phyloP scores from a whole-genome alignment of 2,797 vertebrate species.

The Sebastes melanostomus region DNA sequence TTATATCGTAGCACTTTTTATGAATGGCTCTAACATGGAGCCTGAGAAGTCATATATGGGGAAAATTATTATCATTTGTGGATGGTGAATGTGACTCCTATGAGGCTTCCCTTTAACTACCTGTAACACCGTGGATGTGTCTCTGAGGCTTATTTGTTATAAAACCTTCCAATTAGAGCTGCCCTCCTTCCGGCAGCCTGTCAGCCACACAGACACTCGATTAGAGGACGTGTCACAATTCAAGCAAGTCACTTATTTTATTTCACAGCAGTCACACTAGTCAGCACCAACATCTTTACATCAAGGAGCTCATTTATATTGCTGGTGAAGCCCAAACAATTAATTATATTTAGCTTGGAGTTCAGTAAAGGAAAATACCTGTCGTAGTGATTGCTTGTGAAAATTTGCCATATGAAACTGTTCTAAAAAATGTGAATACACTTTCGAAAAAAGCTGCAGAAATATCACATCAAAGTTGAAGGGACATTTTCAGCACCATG shows the following conservation, averaged over 20 bases:
- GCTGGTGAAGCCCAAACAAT: background rate
- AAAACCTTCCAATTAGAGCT: slow-evolving; percentile 67
- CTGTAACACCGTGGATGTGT: slow-evolving; percentile 9
- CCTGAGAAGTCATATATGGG: background rate
- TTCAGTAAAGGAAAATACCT: background rate
- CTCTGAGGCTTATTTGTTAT: slow-evolving; percentile 24
- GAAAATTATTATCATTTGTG: background rate
- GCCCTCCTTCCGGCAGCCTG: slow-evolving; percentile 45
- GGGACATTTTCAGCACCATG: slow-evolving; percentile 63
- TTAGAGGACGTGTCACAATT: slow-evolving; percentile 39
- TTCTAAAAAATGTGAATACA: background rate
- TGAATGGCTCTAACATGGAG: background rate
- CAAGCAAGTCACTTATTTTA: slow-evolving; percentile 15
- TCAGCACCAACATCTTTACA: slow-evolving; percentile 5
- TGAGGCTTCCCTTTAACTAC: background rate
- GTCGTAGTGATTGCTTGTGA: too few species aligned
- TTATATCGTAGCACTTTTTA: background rate
- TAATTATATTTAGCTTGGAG: background rate
- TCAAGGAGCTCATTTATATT: background rate
- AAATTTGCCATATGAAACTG: background rate
- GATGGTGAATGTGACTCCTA: background rate
- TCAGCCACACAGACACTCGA: slow-evolving; percentile 38
- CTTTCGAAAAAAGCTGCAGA: background rate
- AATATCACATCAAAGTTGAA: background rate
- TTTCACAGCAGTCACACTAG: background rate